These are phyloP conservation scores for Limnephilus rhombicus DNA, from an alignment of 2,888 invertebrate species.

Conservation along the genomic window DNA sequence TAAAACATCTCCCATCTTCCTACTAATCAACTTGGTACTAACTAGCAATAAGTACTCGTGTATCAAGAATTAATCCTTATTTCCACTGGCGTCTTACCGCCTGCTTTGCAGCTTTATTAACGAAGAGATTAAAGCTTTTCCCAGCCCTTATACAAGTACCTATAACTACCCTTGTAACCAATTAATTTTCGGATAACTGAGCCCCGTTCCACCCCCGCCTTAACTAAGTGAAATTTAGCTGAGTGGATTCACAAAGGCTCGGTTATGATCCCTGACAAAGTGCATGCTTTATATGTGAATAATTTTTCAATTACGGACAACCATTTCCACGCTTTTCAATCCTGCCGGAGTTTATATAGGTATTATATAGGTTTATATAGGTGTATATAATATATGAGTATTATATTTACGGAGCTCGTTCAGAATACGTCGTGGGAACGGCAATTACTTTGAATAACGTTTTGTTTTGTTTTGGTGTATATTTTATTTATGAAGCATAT, in stretches of 20 bases:
- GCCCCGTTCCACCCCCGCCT: background rate
- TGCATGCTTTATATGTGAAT: conserved; percentile 1
- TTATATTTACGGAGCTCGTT: background rate
- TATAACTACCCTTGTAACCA: background rate
- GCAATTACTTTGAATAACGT: background rate
- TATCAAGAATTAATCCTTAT: background rate
- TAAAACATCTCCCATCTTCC: background rate
- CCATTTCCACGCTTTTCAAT: conserved; percentile 1
- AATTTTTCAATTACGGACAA: background rate
- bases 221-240: background rate
- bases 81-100: background rate
- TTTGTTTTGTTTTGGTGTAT: conserved; percentile 1
- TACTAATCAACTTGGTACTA: background rate
- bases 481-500: background rate
- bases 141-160: background rate
- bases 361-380: too few relatives aligned
- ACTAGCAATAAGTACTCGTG: background rate
- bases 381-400: background rate
- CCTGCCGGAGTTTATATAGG: background rate
- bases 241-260: conserved; percentile 1
- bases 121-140: background rate
- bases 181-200: background rate
- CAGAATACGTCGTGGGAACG: background rate
- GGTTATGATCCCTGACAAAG: conserved; percentile 1
- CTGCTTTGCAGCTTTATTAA: background rate